Evolutionary conservation across 1,140 invertebrate species (phyloP).

Genomic region (Pogonognathellus flavescens): DNA sequence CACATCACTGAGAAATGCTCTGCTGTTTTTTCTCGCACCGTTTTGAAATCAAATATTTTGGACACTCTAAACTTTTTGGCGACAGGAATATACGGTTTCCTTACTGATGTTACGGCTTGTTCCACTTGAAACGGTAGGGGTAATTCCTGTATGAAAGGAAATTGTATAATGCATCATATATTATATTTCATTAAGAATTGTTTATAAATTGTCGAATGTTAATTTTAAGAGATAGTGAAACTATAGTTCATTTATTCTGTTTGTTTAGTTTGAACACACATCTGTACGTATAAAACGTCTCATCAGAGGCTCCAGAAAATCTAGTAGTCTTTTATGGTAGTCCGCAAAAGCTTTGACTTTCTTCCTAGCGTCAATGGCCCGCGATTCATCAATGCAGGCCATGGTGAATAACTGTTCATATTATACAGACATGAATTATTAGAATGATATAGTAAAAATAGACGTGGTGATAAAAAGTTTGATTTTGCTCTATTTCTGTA

Average conservation of each 20-base stretch:
- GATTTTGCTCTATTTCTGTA: constrained; percentile 9
- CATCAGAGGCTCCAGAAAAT: constrained; percentile 39
- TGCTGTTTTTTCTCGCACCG: not conserved
- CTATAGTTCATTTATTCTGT: not conserved
- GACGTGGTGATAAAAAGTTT: not conserved
- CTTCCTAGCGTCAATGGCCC: constrained; percentile 52
- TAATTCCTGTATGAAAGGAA: constrained; percentile 40
- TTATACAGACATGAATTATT: no score
- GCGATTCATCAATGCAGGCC: constrained; percentile 68
- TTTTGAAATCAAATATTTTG: not conserved
- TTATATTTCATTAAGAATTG: no score
- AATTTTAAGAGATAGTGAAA: not conserved
- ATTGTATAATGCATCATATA: not conserved
- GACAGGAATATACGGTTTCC: constrained; percentile 47
- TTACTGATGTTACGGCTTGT: constrained; percentile 22
- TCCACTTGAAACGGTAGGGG: constrained; percentile 56
- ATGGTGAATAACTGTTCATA: constrained; percentile 66
- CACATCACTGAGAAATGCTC: not conserved
- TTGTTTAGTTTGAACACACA: not conserved
- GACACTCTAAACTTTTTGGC: not conserved
- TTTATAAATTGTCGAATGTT: no score
- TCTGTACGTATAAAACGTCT: constrained; percentile 56
- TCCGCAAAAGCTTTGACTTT: constrained; percentile 60
- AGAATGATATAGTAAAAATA: not conserved
- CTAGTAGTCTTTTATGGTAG: constrained; percentile 57